Percentiles rank a stretch among this genome's conserved stretches.
Conservation (phyloP, 1,140 invertebrate species). For the Anastrepha ludens region DNA sequence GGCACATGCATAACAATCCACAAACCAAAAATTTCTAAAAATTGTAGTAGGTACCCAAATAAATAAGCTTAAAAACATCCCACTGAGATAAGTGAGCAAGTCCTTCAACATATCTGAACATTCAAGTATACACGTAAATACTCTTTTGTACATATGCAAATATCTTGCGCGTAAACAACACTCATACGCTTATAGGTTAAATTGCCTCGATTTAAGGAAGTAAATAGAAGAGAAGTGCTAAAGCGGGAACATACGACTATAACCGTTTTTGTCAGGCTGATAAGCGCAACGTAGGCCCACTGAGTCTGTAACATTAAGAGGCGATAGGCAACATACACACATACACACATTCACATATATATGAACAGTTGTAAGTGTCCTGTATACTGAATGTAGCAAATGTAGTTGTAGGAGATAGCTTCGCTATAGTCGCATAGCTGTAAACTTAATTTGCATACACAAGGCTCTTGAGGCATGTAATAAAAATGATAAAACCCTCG, state of each 20-base stretch:
- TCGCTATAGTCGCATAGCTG: not conserved
- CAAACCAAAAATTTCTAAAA: too few species aligned
- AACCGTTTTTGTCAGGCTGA: not conserved
- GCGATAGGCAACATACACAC: not conserved
- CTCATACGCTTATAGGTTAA: not conserved
- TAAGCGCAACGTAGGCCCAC: not conserved
- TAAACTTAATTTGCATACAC: conserved; percentile 39
- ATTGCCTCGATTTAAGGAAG: not conserved
- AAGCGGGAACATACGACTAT: not conserved
- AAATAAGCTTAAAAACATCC: not conserved
- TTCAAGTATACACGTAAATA: too few species aligned
- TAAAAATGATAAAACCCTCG: conserved; percentile 45
- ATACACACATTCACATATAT: not conserved
- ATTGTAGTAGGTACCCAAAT: not conserved
- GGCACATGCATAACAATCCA: too few species aligned
- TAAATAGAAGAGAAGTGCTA: not conserved
- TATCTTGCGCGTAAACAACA: not conserved
- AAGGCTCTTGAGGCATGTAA: conserved; percentile 35
- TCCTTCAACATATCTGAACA: not conserved
- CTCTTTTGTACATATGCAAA: too few species aligned
- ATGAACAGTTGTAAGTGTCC: not conserved
- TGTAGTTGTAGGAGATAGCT: not conserved
- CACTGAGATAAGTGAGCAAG: not conserved
- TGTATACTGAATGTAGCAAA: not conserved
- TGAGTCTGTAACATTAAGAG: not conserved